Evolutionary conservation across 2,113 vertebrate species (phyloP), one percentile per base, ranked within the genome.

Genomic region (Oncorhynchus gorbuscha): DNA sequence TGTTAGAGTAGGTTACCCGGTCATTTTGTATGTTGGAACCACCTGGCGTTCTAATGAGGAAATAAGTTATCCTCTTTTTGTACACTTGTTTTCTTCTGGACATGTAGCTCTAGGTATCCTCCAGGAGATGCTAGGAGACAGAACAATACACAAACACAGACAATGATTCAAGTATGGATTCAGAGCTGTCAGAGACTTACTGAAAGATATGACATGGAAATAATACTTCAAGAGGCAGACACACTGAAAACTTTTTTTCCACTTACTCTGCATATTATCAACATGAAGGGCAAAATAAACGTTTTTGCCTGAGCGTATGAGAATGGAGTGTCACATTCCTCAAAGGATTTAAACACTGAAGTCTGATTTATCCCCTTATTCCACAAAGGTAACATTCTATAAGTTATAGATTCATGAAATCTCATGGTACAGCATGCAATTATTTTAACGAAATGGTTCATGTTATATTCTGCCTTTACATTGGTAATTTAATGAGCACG

Each of bases 1-100:
- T 35, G 20, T 45, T 45, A 45, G 39, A 45, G 32, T 69, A 93
- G 89, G 90, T 89, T 81, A 84, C 85, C 89, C 92, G 93, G 93
- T 94, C 82, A 90, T 73, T 77, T 79, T 69, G 79, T 73, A 39
- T 82, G 59, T 30, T 67, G 72, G 72, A 77, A 74, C 71, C 39
- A 11, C n/a, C n/a, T 11, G 35, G 59, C 11, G 58, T 73, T 68
- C 72, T 3, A 22, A 74, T 58, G 64, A 73, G 72, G 59, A 69
- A 55, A 73, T 62, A 82, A 77, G 66, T 69, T 69, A 35, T 20
- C 30, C 2, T 45, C 11, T 65, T 65, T 62, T 24, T 62, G n/a
- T 22, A 22, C n/a, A 62, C 5, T 62, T 8, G 6, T 62, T 62
- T 58, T n/a, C n/a, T 3, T 62, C 20, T 24, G n/a, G 59, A 62